phyloP scores from a whole-genome alignment of 2,797 vertebrate genomes.

The Paratrypauchen microcephalus region DNA sequence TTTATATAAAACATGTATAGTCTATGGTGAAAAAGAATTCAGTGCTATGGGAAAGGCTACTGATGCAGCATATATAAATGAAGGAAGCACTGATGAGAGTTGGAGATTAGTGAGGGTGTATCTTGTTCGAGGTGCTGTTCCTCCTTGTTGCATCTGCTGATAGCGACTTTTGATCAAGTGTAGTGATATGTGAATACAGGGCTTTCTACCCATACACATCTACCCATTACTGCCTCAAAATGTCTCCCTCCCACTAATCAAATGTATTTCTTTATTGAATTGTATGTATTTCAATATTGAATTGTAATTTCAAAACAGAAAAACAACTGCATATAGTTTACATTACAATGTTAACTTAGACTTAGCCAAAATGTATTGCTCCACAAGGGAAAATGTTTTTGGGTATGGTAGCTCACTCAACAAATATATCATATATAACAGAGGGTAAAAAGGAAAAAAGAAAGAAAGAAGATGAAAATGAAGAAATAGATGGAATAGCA shows the following conservation, averaged over 20 bases:
- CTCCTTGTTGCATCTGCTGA: conserved; percentile 67
- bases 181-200: conserved; percentile 43
- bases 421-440: too few relatives aligned
- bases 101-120: conserved; percentile 64
- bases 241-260: background rate
- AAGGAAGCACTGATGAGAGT: conserved; percentile 57
- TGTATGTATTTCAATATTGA: too few relatives aligned
- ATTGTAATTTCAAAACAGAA: too few relatives aligned
- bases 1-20: conserved; percentile 1
- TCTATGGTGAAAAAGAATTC: conserved; percentile 56
- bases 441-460: too few relatives aligned
- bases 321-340: too few relatives aligned
- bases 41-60: conserved; percentile 71
- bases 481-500: too few relatives aligned
- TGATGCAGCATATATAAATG: conserved; percentile 79
- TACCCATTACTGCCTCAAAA: conserved; percentile 13
- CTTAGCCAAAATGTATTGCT: too few relatives aligned
- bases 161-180: conserved; percentile 65
- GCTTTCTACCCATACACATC: conserved; percentile 11
- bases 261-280: background rate
- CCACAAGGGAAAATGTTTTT: too few relatives aligned
- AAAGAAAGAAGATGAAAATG: too few relatives aligned
- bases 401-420: too few relatives aligned
- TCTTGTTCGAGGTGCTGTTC: conserved; percentile 72
- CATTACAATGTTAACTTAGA: too few relatives aligned